Evolutionary conservation across 1,140 invertebrate species (phyloP).

Genomic region (Bradysia coprophila): DNA sequence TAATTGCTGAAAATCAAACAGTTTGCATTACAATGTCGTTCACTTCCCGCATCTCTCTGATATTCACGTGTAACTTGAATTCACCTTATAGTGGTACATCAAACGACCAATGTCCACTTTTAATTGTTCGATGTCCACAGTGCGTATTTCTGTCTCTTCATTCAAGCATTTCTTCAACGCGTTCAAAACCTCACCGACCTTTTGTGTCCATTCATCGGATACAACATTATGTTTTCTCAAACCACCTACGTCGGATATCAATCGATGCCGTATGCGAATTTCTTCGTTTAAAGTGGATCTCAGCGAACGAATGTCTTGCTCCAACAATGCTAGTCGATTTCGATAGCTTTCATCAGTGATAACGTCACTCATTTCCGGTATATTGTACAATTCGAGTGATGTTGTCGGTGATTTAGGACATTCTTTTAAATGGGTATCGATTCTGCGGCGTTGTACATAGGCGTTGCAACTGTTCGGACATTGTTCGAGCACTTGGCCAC

Average conservation of each 20-base stretch:
- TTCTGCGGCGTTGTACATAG: conserved; percentile 39
- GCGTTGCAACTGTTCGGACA: conserved; percentile 42
- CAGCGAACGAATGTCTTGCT: conserved; percentile 17
- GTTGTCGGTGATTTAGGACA: conserved; percentile 25
- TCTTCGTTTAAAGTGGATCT: conserved; percentile 21
- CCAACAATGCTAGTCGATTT: conserved; percentile 12
- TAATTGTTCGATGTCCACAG: conserved; percentile 11
- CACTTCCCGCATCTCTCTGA: no score
- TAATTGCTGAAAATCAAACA: no score
- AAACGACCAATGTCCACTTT: background rate
- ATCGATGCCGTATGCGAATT: conserved; percentile 17
- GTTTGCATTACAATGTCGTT: no score
- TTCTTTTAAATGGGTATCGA: conserved; percentile 32
- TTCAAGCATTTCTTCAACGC: conserved; percentile 12
- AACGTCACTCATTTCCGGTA: background rate
- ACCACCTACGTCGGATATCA: conserved; percentile 21
- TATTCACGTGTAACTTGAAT: no score
- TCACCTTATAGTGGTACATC: background rate
- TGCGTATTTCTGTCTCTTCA: conserved; percentile 10
- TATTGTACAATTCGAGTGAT: background rate
- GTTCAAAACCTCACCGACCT: conserved; percentile 12
- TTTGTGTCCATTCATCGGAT: conserved; percentile 18
- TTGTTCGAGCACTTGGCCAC: conserved; percentile 43
- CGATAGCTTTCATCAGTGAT: background rate
- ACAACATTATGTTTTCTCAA: conserved; percentile 11